phyloP scores from a whole-genome alignment of 1,140 invertebrate genomes.

The Apis cerana region DNA sequence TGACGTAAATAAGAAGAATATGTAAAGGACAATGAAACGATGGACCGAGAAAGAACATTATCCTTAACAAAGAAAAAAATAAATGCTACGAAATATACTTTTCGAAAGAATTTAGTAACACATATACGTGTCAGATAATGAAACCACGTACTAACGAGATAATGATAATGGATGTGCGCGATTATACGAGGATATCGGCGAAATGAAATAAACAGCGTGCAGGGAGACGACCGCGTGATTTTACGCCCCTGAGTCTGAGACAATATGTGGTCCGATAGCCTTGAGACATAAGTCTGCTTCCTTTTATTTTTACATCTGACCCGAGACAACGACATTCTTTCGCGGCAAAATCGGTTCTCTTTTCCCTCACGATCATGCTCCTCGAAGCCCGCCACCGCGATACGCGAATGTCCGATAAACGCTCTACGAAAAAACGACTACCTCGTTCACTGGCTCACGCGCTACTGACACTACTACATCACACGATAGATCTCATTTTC shows the following conservation, averaged over 20 bases:
- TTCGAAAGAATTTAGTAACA: neutral
- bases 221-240: slow-evolving; percentile 19
- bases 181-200: neutral
- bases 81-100: too few relatives aligned
- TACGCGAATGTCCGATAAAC: neutral
- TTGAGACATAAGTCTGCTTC: slow-evolving; percentile 59
- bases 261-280: slow-evolving; percentile 52
- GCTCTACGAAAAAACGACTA: neutral
- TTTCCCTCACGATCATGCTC: neutral
- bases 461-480: neutral
- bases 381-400: neutral
- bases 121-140: neutral
- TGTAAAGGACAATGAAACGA: too few relatives aligned
- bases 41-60: too few relatives aligned
- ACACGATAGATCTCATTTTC: slow-evolving; percentile 10
- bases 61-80: too few relatives aligned
- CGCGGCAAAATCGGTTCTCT: neutral
- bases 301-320: slow-evolving; percentile 64
- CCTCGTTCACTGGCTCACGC: neutral
- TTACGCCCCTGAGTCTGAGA: slow-evolving; percentile 38
- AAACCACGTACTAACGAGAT: neutral
- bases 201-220: slow-evolving; percentile 10
- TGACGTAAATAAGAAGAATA: neutral
- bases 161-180: neutral
- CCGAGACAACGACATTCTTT: slow-evolving; percentile 42